These are phyloP conservation scores for Hyla sarda DNA, from an alignment of 2,113 vertebrate species.

Conservation along the genomic window DNA sequence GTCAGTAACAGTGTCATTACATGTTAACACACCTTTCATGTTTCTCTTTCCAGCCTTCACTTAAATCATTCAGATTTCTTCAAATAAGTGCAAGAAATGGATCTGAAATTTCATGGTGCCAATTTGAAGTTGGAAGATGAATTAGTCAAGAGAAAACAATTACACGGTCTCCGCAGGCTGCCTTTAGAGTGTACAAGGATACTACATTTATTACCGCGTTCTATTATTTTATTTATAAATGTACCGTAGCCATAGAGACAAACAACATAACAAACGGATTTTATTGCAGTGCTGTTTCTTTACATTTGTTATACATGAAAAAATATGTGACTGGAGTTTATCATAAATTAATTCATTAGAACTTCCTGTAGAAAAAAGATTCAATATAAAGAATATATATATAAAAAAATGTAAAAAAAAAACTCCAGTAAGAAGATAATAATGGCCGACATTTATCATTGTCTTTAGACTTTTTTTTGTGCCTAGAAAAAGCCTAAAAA, in stretches of 20 bases:
- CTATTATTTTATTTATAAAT: background rate
- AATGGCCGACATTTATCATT: too few species aligned
- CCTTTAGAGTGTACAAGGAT: background rate
- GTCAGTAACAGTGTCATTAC: constrained; percentile 41
- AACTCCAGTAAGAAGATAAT: too few species aligned
- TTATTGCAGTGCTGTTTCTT: background rate
- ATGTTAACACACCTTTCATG: constrained; percentile 26
- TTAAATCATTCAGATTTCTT: constrained; percentile 16
- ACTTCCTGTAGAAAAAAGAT: too few species aligned
- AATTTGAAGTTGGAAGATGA: background rate
- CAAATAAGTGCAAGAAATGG: constrained; percentile 18
- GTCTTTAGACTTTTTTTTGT: too few species aligned
- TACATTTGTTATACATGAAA: background rate
- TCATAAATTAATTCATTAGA: too few species aligned
- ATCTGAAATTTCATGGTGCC: constrained; percentile 13
- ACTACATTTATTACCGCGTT: background rate
- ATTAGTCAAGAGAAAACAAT: constrained; percentile 1
- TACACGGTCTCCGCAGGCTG: background rate
- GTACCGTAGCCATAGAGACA: background rate
- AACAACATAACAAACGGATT: background rate
- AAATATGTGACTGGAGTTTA: too few species aligned
- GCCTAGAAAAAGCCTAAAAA: too few species aligned
- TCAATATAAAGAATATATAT: too few species aligned
- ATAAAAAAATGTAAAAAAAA: too few species aligned
- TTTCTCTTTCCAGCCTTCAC: constrained; percentile 4